These are phyloP conservation scores for Diloba caeruleocephala DNA, from an alignment of 2,888 invertebrate species.

Conservation along the genomic window DNA sequence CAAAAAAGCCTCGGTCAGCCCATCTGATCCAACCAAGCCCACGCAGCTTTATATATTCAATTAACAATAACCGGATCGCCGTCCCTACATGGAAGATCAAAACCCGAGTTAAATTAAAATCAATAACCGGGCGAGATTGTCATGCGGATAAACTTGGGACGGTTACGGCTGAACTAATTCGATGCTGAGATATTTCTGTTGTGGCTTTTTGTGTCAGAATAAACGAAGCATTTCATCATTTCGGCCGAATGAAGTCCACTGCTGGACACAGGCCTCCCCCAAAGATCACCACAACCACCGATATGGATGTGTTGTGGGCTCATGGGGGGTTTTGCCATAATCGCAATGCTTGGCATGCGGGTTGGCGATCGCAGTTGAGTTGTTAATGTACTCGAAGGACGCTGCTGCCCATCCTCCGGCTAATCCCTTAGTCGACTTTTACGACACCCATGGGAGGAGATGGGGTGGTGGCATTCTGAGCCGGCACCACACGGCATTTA, in stretches of 20 bases:
- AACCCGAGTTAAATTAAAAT: constrained; percentile 45
- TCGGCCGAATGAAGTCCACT: background rate
- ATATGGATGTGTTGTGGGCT: too few relatives aligned
- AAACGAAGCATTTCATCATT: background rate
- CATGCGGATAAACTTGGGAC: constrained; percentile 44
- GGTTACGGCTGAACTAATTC: constrained; percentile 42
- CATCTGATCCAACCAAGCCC: constrained; percentile 43
- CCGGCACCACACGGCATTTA: too few relatives aligned
- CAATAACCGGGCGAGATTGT: constrained; percentile 52
- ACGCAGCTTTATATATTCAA: constrained; percentile 44
- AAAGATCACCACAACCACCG: too few relatives aligned
- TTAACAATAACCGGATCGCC: constrained; percentile 48
- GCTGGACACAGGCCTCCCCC: too few relatives aligned
- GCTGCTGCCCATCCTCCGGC: too few relatives aligned
- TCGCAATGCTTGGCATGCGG: too few relatives aligned
- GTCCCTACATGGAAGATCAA: constrained; percentile 34
- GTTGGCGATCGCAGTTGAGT: too few relatives aligned
- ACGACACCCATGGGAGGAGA: too few relatives aligned
- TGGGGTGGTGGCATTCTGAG: too few relatives aligned
- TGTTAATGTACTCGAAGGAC: too few relatives aligned
- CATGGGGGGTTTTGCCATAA: too few relatives aligned
- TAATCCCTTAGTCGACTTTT: too few relatives aligned
- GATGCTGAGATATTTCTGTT: constrained; percentile 23
- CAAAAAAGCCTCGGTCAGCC: constrained; percentile 38
- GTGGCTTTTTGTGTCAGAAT: constrained; percentile 23